These are phyloP conservation scores for Penelope pileata DNA, from an alignment of 2,113 vertebrate species.

Conservation along the genomic window DNA sequence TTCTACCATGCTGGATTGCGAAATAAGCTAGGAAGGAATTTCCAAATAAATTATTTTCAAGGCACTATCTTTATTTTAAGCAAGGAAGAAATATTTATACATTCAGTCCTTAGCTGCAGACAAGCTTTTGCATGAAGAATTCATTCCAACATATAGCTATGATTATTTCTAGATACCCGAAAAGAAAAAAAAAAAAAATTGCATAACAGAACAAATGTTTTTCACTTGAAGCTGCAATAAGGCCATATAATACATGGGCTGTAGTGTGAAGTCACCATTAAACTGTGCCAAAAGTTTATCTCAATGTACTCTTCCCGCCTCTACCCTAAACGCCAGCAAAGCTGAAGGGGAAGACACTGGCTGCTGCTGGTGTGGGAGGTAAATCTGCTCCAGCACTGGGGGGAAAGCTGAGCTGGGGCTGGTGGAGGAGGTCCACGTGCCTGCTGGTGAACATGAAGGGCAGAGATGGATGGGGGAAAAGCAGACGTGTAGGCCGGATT, in stretches of 20 bases:
- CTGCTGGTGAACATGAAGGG: background rate
- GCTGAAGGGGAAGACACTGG: background rate
- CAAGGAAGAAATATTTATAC: background rate
- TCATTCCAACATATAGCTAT: background rate
- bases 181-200: background rate
- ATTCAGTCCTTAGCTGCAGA: background rate
- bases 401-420: background rate
- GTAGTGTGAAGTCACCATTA: background rate
- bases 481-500: background rate
- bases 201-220: background rate
- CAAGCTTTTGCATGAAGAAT: background rate
- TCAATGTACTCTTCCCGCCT: background rate
- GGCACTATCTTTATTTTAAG: slow-evolving; percentile 42
- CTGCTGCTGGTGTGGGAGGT: background rate
- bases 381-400: background rate
- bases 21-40: slow-evolving; percentile 31
- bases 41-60: slow-evolving; percentile 41
- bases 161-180: background rate
- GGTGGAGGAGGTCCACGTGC: background rate
- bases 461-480: background rate
- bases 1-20: background rate
- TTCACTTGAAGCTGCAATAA: background rate
- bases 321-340: background rate
- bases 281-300: slow-evolving; percentile 24
- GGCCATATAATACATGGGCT: background rate